A percentile compares a stretch with the other conserved stretches of the same genome.
These are phyloP conservation scores for Spheniscus humboldti DNA, from an alignment of 2,797 vertebrate species.

Conservation along the genomic window DNA sequence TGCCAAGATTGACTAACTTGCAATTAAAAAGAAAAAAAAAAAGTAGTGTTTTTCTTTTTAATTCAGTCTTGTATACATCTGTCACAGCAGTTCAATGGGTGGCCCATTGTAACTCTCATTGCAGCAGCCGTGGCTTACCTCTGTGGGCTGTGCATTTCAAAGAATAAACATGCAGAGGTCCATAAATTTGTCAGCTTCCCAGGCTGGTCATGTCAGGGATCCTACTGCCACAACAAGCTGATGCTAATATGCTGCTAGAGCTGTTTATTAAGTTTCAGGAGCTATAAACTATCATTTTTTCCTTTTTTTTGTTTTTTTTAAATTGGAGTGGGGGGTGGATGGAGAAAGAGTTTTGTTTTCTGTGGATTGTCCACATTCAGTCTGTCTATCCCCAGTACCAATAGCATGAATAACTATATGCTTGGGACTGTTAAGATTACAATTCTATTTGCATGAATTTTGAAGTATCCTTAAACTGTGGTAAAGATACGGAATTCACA, in stretches of 20 bases:
- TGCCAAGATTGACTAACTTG: neutral
- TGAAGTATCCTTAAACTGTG: neutral
- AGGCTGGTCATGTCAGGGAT: neutral
- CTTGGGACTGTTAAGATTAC: neutral
- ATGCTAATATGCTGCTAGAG: neutral
- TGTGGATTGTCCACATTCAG: neutral
- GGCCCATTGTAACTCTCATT: neutral
- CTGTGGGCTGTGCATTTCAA: neutral
- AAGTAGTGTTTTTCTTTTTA: neutral
- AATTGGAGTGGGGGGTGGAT: neutral
- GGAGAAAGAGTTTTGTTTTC: neutral
- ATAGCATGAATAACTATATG: neutral
- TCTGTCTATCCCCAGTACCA: neutral
- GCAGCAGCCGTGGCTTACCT: neutral
- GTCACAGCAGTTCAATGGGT: neutral
- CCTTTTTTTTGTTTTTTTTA: neutral
- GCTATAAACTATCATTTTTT: neutral
- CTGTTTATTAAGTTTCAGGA: neutral
- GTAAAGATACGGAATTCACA: neutral
- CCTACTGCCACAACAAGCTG: neutral
- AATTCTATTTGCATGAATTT: neutral
- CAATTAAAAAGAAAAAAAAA: neutral
- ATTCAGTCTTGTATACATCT: neutral
- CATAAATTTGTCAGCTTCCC: neutral
- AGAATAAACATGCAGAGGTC: neutral